Base-by-base conservation (phyloP, 2,113 vertebrate species). In the Sus scrofa region DNA sequence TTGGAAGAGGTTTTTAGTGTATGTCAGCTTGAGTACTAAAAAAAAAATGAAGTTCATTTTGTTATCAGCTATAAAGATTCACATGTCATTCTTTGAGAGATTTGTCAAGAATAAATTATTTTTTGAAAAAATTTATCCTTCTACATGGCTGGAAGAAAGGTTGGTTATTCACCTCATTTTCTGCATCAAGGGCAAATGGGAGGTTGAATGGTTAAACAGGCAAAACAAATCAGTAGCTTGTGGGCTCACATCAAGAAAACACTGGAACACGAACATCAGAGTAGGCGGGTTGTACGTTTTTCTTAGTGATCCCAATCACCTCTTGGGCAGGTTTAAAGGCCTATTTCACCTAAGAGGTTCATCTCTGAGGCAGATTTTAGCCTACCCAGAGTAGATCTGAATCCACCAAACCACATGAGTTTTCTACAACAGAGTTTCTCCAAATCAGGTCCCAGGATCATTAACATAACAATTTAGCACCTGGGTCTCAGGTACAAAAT, bases 71-170 rank as follows among this genome's bases (percentile, higher is more conserved):
- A 77, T 58, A 90, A 92, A 74, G 95, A 95, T 78, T 86, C 39
- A 89, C 58, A 86, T 4, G 20, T 30, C 16, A 94, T 4, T 86
- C 19, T 86, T 86, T 67, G 86, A 94, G 22, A 12, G 10, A 92
- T 91, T 24, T 95, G 32, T 60, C 67, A 90, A 92, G 30, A 85
- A 93, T 73, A 94, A 96, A 89, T 87, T 15, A 85, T 89, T 95
- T 93, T 81, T 54, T 26, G 10, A 84, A 92, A 95, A 86, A 26
- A 39, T 78, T 74, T 91, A 87, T 63, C 34, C 52, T 54, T 93
- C 54, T 62, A 10, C 37, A 67, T 85, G 27, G 7, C 39, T 94
- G 13, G 8, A 93, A 95, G 34, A 95, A 95, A 96, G n/a, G 50
- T 12, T 86, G 58, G 44, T 27, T 83, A 96, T 6, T 93, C 22